Percentiles rank a stretch among this genome's conserved stretches.
These are phyloP conservation scores for Mythimna impura DNA, from an alignment of 2,888 invertebrate species.

Conservation along the genomic window DNA sequence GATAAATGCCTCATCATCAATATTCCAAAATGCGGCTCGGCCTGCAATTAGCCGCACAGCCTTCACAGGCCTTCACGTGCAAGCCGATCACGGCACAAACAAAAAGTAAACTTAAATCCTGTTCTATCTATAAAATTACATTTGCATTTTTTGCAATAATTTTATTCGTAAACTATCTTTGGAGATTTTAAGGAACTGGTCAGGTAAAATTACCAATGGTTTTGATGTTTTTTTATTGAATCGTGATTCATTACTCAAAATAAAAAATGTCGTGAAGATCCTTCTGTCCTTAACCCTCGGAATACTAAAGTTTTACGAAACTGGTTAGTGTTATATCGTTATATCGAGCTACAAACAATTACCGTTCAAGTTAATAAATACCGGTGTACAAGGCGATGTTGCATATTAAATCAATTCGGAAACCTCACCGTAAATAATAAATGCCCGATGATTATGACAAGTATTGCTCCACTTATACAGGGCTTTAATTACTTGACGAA, in stretches of 20 bases:
- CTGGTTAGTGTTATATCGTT: constrained; percentile 58
- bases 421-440: constrained; percentile 80
- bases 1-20: constrained; percentile 90
- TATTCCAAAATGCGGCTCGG: constrained; percentile 90
- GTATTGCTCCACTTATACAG: constrained; percentile 79
- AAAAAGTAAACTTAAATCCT: constrained; percentile 86
- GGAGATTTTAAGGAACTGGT: constrained; percentile 51
- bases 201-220: constrained; percentile 30
- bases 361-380: constrained; percentile 80
- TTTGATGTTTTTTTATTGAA: constrained; percentile 28
- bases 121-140: constrained; percentile 86
- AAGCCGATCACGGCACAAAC: constrained; percentile 78
- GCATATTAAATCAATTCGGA: constrained; percentile 85
- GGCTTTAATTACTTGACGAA: constrained; percentile 81
- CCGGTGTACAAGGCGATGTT: constrained; percentile 75
- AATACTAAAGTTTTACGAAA: constrained; percentile 51
- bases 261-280: constrained; percentile 32
- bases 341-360: constrained; percentile 75
- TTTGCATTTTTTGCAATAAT: constrained; percentile 77
- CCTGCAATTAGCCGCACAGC: constrained; percentile 88
- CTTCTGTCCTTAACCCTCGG: constrained; percentile 28
- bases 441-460: constrained; percentile 80
- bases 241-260: constrained; percentile 37
- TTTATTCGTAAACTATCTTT: constrained; percentile 64
- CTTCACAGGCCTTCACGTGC: constrained; percentile 88